Base-by-base conservation (phyloP, 2,113 vertebrate species). In the Pongo pygmaeus region DNA sequence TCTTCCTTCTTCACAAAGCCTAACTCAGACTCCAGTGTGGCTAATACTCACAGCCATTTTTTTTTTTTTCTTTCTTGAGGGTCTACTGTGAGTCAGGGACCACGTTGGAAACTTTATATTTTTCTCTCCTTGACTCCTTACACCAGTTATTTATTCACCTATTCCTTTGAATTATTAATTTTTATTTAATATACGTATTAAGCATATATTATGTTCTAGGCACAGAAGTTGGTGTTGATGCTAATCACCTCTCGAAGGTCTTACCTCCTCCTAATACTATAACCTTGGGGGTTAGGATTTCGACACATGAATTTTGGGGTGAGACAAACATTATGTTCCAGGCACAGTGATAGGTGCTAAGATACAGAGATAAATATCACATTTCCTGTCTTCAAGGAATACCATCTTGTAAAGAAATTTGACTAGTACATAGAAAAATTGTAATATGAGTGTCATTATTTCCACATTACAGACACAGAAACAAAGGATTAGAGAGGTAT, bases 91-190 rank as follows among this genome's bases (percentile, higher is more conserved):
- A 18, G 11, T 77, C 64, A 85, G n/a, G 57, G 77, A 40, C 11
- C 35, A 46, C 13, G 14, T 17, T 13, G 13, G 40, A 70, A 95
- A 79, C 55, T 88, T 20, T n/a, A 12, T 52, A 3, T 43, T 38
- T 85, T 89, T 90, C 22, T 32, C 32, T 77, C 55, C 70, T 48
- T 80, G 81, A 94, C 48, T 87, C 23, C 4, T 75, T 48, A 32
- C 11, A 17, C 35, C 27, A 38, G 4, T 11, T 40, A 57, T 52
- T 59, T 23, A 84, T 74, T 46, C n/a, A 72, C 20, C 7, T 25
- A 83, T 50, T 40, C 46, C 88, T 96, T 92, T 72, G 18, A 90
- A 84, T 52, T 52, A 61, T 59, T 74, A 46, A 55, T 83, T 96
- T 94, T 80, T 77, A 14, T 74, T 93, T 69, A 91, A 40, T 43